phyloP scores from a whole-genome alignment of 2,797 vertebrate genomes.

The Sebastes miniatus region DNA sequence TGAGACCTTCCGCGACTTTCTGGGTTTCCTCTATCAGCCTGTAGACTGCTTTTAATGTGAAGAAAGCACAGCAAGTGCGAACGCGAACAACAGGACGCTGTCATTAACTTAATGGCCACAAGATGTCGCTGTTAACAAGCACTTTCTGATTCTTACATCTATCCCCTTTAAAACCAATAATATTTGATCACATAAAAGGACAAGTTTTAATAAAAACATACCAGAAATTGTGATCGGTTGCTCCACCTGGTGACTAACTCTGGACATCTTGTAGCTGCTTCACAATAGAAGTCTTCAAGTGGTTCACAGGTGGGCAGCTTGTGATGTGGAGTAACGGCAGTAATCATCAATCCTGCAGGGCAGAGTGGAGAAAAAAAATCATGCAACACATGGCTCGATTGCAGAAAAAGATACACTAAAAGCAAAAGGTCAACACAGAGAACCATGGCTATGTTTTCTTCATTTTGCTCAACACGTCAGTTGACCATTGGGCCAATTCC shows the following conservation, averaged over 20 bases:
- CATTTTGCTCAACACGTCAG: constrained; percentile 5
- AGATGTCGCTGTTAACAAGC: no score
- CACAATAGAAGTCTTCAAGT: not conserved
- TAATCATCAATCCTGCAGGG: not conserved
- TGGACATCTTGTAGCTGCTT: not conserved
- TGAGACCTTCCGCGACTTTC: no score
- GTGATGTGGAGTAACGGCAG: not conserved
- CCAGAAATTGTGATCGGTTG: not conserved
- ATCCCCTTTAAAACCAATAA: not conserved
- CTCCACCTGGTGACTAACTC: not conserved
- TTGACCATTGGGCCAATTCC: not conserved
- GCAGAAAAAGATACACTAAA: not conserved
- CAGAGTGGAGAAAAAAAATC: not conserved
- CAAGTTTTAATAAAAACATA: not conserved
- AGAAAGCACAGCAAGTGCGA: no score
- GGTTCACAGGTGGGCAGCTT: constrained; percentile 2
- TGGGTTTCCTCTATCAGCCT: no score
- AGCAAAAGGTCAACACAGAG: not conserved
- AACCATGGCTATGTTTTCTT: not conserved
- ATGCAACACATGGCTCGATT: not conserved
- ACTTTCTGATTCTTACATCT: no score
- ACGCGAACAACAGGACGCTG: no score
- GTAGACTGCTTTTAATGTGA: no score
- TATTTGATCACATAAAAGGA: not conserved
- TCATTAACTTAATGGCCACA: no score